Conservation (phyloP, 2,888 invertebrate genomes). For the Helobdella robusta region DNA sequence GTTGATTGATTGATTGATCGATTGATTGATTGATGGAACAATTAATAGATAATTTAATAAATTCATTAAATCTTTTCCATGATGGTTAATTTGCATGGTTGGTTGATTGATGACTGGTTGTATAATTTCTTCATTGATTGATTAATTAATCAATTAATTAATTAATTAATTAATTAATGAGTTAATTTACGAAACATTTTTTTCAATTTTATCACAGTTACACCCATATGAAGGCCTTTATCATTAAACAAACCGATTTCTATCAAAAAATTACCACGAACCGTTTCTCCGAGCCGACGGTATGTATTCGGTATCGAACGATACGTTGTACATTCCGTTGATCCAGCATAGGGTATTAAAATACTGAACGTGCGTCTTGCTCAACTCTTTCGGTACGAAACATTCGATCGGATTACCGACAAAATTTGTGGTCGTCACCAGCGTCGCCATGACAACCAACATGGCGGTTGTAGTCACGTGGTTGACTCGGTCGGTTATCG, state of each 20-base stretch:
- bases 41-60: too few species aligned
- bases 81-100: not conserved
- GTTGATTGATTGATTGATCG: too few species aligned
- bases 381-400: slow-evolving; percentile 36
- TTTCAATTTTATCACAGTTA: too few species aligned
- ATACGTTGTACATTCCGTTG: slow-evolving; percentile 34
- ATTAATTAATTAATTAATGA: not conserved
- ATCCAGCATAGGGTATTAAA: slow-evolving; percentile 36
- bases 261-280: too few species aligned
- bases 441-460: slow-evolving; percentile 33
- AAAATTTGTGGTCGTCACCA: slow-evolving; percentile 35
- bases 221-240: too few species aligned
- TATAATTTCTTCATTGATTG: not conserved
- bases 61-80: not conserved
- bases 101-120: not conserved
- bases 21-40: too few species aligned
- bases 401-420: slow-evolving; percentile 36
- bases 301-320: slow-evolving; percentile 30
- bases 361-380: slow-evolving; percentile 33
- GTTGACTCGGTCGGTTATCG: slow-evolving; percentile 32
- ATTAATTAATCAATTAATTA: not conserved
- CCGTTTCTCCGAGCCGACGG: slow-evolving; percentile 11
- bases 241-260: too few species aligned
- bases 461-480: slow-evolving; percentile 33
- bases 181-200: too few species aligned